Evolutionary conservation across 2,113 vertebrate genomes (phyloP).

Genomic region (Orthonyx spaldingii): DNA sequence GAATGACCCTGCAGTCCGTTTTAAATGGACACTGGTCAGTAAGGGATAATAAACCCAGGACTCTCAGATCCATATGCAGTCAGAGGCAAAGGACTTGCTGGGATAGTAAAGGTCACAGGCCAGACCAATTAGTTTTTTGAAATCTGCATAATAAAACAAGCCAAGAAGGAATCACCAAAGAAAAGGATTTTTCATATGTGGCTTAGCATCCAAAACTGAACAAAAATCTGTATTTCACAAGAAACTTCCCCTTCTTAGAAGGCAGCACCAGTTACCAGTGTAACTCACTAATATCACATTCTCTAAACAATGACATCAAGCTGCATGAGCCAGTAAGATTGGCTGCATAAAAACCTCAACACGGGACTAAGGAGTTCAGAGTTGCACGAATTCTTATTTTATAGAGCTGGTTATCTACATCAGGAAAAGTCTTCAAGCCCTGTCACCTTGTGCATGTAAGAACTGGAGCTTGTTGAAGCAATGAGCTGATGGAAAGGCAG

Average conservation of each 20-base stretch:
- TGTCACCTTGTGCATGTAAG: neutral
- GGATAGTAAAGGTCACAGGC: neutral
- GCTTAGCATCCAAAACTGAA: neutral
- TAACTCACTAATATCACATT: neutral
- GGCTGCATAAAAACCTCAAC: neutral
- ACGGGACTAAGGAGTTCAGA: neutral
- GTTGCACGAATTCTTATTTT: neutral
- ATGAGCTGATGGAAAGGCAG: neutral
- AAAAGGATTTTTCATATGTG: neutral
- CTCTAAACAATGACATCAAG: neutral
- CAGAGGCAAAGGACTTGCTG: neutral
- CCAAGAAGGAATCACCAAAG: neutral
- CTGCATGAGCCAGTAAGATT: accelerated
- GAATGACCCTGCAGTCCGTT: neutral
- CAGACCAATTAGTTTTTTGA: neutral
- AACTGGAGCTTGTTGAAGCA: neutral
- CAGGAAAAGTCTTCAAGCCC: neutral
- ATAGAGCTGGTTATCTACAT: neutral
- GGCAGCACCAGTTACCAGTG: neutral
- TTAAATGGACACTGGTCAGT: neutral
- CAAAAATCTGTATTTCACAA: neutral
- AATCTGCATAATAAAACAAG: neutral
- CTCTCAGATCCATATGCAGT: neutral
- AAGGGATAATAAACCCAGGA: neutral
- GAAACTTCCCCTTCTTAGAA: neutral